phyloP scores from a whole-genome alignment of 1,140 invertebrate genomes.

The Drosophila athabasca region DNA sequence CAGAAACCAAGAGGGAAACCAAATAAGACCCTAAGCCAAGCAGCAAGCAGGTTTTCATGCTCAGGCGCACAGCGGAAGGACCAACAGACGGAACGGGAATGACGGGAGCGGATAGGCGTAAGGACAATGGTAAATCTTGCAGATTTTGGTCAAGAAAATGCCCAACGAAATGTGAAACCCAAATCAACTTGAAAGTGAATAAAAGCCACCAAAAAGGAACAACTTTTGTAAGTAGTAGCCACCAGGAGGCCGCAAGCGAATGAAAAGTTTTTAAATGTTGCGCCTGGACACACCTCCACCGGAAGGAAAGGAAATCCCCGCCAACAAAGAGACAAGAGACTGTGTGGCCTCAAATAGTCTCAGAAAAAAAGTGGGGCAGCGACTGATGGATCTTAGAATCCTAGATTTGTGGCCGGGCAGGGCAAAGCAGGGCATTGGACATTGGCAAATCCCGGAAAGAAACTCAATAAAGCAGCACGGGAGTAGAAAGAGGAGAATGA shows the following conservation, averaged over 20 bases:
- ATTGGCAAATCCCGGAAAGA: too few species aligned
- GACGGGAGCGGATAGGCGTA: slow-evolving; percentile 37
- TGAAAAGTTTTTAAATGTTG: slow-evolving; percentile 41
- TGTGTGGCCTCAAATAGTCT: too few species aligned
- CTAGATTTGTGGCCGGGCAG: too few species aligned
- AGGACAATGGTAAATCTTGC: slow-evolving; percentile 65
- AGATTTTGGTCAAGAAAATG: slow-evolving; percentile 75
- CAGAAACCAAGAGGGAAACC: background rate
- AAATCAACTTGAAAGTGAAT: slow-evolving; percentile 70
- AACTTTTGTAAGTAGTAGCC: slow-evolving; percentile 22
- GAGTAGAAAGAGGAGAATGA: too few species aligned
- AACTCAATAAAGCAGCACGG: too few species aligned
- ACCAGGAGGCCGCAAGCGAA: slow-evolving; percentile 41
- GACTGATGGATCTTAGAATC: too few species aligned
- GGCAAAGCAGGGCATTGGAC: too few species aligned
- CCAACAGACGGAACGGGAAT: slow-evolving; percentile 20
- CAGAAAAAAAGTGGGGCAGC: too few species aligned
- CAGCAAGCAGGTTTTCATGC: slow-evolving; percentile 38
- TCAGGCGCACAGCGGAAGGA: slow-evolving; percentile 25
- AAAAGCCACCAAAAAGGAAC: slow-evolving; percentile 30
- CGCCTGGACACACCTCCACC: slow-evolving; percentile 9
- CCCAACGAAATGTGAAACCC: slow-evolving; percentile 59
- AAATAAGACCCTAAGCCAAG: slow-evolving; percentile 23
- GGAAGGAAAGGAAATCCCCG: too few species aligned
- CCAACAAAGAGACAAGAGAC: too few species aligned